A percentile compares a stretch with the other conserved stretches of the same genome.
Evolutionary conservation across 1,140 invertebrate genomes (phyloP).

Genomic region (Hormaphis cornu): DNA sequence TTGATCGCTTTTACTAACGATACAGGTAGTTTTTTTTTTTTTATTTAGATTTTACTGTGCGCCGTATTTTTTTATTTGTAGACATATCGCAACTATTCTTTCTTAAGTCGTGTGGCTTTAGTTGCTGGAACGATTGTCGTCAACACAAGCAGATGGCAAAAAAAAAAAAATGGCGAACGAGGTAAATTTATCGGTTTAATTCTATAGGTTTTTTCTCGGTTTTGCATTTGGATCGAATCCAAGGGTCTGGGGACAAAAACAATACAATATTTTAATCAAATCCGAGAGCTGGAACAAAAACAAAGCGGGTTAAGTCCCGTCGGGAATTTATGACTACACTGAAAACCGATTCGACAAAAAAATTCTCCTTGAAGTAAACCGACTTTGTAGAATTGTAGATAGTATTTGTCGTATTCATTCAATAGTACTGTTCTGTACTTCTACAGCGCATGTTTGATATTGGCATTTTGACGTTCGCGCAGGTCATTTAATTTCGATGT

Average conservation of each 20-base stretch:
- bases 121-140: not conserved
- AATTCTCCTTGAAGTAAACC: not conserved
- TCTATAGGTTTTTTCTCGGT: slow-evolving; percentile 20
- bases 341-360: slow-evolving; percentile 22
- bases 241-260: slow-evolving; percentile 20
- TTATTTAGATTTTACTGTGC: too few species aligned
- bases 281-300: slow-evolving; percentile 18
- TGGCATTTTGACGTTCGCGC: too few species aligned
- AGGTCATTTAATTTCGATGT: too few species aligned
- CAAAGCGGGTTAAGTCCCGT: slow-evolving; percentile 24
- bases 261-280: slow-evolving; percentile 33
- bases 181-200: slow-evolving; percentile 26
- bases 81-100: too few species aligned
- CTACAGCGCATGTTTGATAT: too few species aligned
- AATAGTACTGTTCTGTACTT: not conserved
- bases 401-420: not conserved
- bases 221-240: slow-evolving; percentile 24
- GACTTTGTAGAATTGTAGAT: not conserved
- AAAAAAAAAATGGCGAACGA: not conserved
- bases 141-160: not conserved
- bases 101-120: too few species aligned
- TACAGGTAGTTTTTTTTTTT: too few species aligned
- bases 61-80: too few species aligned
- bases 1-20: too few species aligned
- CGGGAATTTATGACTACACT: slow-evolving; percentile 29